Conservation (phyloP, 2,113 vertebrate genomes). For the Alexandromys fortis region DNA sequence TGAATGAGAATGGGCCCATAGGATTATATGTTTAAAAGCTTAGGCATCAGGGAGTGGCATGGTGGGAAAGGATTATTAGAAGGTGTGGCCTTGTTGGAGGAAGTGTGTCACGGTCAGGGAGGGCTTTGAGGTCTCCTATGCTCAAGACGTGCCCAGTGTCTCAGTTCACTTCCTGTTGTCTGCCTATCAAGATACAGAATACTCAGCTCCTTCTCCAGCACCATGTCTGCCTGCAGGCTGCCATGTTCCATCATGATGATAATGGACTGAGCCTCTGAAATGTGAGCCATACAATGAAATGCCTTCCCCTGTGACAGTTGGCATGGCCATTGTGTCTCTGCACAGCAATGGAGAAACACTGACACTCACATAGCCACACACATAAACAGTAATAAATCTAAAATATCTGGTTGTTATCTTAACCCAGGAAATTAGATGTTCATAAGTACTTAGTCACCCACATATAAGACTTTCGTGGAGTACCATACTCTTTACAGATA, state of each 20-base stretch:
- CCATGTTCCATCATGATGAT: not conserved
- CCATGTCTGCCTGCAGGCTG: not conserved
- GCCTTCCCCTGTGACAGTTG: not conserved
- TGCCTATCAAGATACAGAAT: not conserved
- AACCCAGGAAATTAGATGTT: not conserved
- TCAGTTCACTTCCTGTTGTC: not conserved
- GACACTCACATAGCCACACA: not conserved
- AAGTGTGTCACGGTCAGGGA: not conserved
- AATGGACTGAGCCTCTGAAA: not conserved
- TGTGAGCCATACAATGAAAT: too few relatives aligned
- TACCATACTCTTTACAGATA: not conserved
- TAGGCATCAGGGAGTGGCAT: not conserved
- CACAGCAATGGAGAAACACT: not conserved
- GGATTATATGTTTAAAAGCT: not conserved
- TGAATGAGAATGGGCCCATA: not conserved
- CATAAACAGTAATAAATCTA: not conserved
- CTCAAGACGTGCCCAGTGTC: not conserved
- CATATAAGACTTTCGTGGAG: not conserved
- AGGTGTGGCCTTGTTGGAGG: not conserved
- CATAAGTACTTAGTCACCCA: not conserved
- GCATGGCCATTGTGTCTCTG: not conserved
- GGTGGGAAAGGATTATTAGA: not conserved
- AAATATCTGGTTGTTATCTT: slow-evolving; percentile 2
- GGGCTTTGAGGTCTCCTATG: not conserved
- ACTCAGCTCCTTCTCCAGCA: not conserved